Evolutionary conservation across 2,113 vertebrate species (phyloP).

Genomic region (Butorides virescens): DNA sequence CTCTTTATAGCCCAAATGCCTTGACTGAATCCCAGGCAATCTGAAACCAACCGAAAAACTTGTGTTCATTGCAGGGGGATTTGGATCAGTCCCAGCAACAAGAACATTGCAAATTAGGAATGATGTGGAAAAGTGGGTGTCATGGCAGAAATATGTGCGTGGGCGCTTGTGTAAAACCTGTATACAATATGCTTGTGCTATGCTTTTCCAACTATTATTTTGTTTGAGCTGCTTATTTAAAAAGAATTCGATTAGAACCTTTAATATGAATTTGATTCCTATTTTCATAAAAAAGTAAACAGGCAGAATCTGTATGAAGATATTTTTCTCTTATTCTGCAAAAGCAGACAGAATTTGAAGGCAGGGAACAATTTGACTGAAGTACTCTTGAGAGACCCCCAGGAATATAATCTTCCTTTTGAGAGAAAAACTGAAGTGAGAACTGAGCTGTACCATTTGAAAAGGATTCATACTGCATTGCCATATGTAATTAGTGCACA

Average conservation of each 20-base stretch:
- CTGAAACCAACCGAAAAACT: slow-evolving; percentile 33
- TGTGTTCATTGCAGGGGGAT: neutral
- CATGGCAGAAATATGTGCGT: slow-evolving; percentile 47
- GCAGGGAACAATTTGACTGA: neutral
- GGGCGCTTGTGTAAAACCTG: neutral
- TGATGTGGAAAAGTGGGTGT: slow-evolving; percentile 48
- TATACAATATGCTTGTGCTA: neutral
- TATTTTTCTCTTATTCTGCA: neutral
- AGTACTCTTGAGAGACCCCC: neutral
- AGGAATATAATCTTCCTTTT: neutral
- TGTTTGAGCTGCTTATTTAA: neutral
- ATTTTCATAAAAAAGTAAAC: neutral
- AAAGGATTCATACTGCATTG: neutral
- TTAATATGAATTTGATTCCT: neutral
- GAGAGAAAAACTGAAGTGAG: neutral
- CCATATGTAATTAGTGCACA: neutral
- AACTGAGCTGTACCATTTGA: neutral
- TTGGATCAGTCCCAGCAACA: slow-evolving; percentile 28
- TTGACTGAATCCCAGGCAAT: neutral
- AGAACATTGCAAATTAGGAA: slow-evolving; percentile 48
- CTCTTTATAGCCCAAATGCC: slow-evolving; percentile 30
- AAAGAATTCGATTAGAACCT: neutral
- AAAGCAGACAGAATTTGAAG: neutral
- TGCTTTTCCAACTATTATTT: neutral
- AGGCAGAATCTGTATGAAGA: neutral